Evolutionary conservation across 2,113 vertebrate species (phyloP), one percentile per base, ranked within the genome.

Genomic region (Dromaius novaehollandiae): DNA sequence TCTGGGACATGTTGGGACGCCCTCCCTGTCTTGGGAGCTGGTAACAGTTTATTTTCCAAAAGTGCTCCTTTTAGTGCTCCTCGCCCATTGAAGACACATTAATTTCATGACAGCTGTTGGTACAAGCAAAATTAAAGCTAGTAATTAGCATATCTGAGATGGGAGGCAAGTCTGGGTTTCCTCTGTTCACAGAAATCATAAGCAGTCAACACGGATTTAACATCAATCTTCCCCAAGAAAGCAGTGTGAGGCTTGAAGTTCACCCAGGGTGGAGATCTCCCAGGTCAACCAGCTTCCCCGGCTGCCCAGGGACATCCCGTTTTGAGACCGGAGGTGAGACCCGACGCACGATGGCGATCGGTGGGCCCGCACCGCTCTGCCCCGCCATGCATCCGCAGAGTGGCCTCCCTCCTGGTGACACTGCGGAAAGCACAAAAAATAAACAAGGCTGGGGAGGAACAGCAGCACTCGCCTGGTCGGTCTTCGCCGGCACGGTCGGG

Each of bases 151-250:
- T 32, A 1, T 9, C 24, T 53, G 26, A 89, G 75, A 28, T 0
- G 1, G 28, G 20, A 90, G 19, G 42, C 28, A 79, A 93, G 18
- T 51, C 66, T 51, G 38, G 4, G 11, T 82, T 90, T 63, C 48
- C 4, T 1, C 40, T 32, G 32, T 46, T 42, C 25, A 15, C 32
- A 40, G 48, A 50, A 1, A 2, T 46, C 3, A 0, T 53, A 77
- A 82, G 30, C 1, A 1, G 13, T 5, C 7, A 85, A 89, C 73
- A 8, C 19, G 36, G 16, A 24, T 86, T 81, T 70, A 21, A 28
- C 0, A 0, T 18, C 3, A 91, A 44, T 30, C 8, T 79, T 70
- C 53, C 13, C 14, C 1, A 2, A 36, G 73, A 66, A 44, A 82
- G 3, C 17, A 79, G 3, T 13, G 11, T 28, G 11, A 89, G 25